Percentiles rank a stretch among this genome's conserved stretches.
Conservation (phyloP, 2,888 invertebrate species). For the Phengaris arion region DNA sequence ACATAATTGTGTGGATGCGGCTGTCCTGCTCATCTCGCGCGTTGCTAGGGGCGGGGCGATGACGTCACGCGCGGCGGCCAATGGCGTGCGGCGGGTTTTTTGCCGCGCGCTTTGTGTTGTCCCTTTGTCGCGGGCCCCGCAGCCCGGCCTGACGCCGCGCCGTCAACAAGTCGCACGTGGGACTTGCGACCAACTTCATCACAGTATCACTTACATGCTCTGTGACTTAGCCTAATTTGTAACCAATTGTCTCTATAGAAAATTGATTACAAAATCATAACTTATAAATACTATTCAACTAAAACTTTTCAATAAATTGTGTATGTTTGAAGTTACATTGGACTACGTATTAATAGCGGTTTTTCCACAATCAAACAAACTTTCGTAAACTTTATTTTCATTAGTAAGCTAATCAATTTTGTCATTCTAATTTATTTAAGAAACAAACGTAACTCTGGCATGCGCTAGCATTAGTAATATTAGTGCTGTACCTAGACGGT, state of each 20-base stretch:
- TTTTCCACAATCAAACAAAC: too few species aligned
- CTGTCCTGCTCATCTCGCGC: constrained; percentile 70
- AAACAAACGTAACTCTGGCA: too few species aligned
- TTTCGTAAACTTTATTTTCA: too few species aligned
- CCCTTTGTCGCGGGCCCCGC: constrained; percentile 56
- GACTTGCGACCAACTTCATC: neutral
- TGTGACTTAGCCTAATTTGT: neutral
- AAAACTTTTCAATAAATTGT: too few species aligned
- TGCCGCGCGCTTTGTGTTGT: constrained; percentile 63
- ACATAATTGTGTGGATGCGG: constrained; percentile 34
- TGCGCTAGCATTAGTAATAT: neutral
- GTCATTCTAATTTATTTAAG: neutral
- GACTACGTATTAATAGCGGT: too few species aligned
- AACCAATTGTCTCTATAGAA: neutral
- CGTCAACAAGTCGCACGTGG: constrained; percentile 19
- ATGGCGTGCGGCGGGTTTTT: constrained; percentile 60
- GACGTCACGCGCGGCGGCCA: constrained; percentile 71
- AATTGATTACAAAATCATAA: neutral
- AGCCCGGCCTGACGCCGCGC: neutral
- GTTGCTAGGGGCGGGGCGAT: constrained; percentile 75
- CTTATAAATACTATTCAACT: too few species aligned
- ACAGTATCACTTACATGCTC: neutral
- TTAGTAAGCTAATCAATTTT: neutral
- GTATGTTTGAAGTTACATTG: too few species aligned
- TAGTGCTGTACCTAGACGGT: constrained; percentile 40